Base-by-base conservation (phyloP, 35 echinoderm and acorn worm genomes). In the Heliocidaris erythrogramma region DNA sequence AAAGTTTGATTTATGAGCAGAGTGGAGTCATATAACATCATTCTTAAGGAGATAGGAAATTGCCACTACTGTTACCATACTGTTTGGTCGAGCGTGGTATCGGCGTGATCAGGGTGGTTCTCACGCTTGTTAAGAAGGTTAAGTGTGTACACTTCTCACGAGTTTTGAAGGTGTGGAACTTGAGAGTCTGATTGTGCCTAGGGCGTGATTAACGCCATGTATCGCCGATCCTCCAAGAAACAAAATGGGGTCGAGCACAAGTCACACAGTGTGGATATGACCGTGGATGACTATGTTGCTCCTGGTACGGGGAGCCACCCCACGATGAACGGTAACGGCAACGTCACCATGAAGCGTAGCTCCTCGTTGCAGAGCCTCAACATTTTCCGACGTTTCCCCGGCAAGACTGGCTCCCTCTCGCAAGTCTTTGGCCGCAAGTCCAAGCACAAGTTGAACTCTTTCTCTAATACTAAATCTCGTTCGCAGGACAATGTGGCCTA, bases 401-500 rank as follows among this genome's bases (percentile, higher is more conserved):
- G 48, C 9, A 92, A 56, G 48, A 13, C 13, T 5, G 47, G 29
- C 2, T 92, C 91, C 48, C 91, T 92, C 29, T 52, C 48, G 11
- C 50, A 92, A 59, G 91, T 92, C 91, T 92, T 92, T 30, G 47
- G 48, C 2, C 47, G 49, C 47, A 92, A 92, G 48, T 92, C 91
- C 31, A 92, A 92, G 48, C 47, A 50, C 48, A 50, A 49, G 29
- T 30, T 92, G 7, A 12, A 47, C 47, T 12, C 87, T 48, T 17
- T 31, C 14, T 89, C 87, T 47, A 47, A 17, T 3, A 17, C 87
- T 47, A 47, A 17, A 89, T 89, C 87, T 89, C 49, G 31, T 59
- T 49, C 91, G 50, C 91, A 92, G 91, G 91, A 92, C 30, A 92
- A 92, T 92, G 91, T 92, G 91, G 91, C 91, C 11, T 92, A 92